Base-by-base conservation (phyloP, 2,888 invertebrate genomes). In the Ceramica pisi region DNA sequence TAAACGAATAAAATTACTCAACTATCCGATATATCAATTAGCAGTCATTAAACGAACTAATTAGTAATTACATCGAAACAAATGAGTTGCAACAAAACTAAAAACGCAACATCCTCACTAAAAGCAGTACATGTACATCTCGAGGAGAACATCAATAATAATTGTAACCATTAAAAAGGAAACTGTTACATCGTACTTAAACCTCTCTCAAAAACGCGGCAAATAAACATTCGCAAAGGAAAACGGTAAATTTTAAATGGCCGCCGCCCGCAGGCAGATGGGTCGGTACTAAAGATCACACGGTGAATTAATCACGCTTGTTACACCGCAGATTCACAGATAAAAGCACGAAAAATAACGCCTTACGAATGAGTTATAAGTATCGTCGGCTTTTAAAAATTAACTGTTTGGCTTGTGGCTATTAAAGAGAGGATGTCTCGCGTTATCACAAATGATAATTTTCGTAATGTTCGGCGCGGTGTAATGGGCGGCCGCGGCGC, bases 251-350 rank as follows among this genome's bases (percentile, higher is more conserved):
- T 87, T 83, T 89, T 88, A 91, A 92, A 91, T 89, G 90, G 89
- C 87, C 82, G 79, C 82, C 70, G 88, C 90, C 90, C 81, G 75
- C 82, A 89, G 93, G 92, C 92, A 90, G 91, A 91, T 92, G 90
- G 87, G 86, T 84, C 88, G 85, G 87, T 85, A 86, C 89, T 89
- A 86, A 88, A 86, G 89, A 89, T 89, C 89, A 81, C 85, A 80
- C 70, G 71, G 82, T 83, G 78, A 90, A 94, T 95, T 94, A 94
- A 95, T 95, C 94, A 94, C 92, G 88, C 92, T 91, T 93, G 94
- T 94, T 93, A 90, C 89, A 85, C 86, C 77, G 83, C 83, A 93
- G 95, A 95, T 95, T 87, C 83, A 74, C 89, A 89, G 95, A 95
- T 95, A 85, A 95, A 92, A 89, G 88, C 77, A 88, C 92, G 92